Evolutionary conservation across 2,797 vertebrate species (phyloP).

Genomic region (Carduelis carduelis): DNA sequence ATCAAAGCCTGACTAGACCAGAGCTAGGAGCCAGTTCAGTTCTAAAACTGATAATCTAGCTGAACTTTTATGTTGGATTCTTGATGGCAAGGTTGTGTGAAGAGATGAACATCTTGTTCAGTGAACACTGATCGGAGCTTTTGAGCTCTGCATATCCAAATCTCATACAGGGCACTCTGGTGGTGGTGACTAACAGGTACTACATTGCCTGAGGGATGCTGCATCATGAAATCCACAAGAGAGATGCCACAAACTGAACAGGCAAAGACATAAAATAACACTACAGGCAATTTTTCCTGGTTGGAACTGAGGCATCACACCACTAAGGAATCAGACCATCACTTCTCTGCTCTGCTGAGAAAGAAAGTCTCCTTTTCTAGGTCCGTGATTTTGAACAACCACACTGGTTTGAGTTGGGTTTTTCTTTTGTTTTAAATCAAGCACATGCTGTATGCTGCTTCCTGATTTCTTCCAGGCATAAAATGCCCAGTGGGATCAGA

Average conservation of each 20-base stretch:
- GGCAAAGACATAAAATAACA: neutral
- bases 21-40: neutral
- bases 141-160: neutral
- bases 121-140: neutral
- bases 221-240: neutral
- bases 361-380: neutral
- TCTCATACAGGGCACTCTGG: neutral
- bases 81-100: neutral
- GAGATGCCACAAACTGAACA: neutral
- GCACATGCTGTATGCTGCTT: neutral
- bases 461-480: neutral
- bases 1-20: neutral
- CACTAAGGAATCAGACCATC: neutral
- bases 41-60: neutral
- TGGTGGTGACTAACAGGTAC: neutral
- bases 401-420: neutral
- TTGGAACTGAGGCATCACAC: neutral
- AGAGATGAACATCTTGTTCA: neutral
- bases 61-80: neutral
- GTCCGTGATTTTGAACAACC: neutral
- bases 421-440: neutral
- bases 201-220: neutral
- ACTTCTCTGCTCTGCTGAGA: neutral
- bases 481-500: neutral
- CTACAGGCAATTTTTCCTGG: neutral